Conservation (phyloP, 2,113 vertebrate species). For the Bos taurus region DNA sequence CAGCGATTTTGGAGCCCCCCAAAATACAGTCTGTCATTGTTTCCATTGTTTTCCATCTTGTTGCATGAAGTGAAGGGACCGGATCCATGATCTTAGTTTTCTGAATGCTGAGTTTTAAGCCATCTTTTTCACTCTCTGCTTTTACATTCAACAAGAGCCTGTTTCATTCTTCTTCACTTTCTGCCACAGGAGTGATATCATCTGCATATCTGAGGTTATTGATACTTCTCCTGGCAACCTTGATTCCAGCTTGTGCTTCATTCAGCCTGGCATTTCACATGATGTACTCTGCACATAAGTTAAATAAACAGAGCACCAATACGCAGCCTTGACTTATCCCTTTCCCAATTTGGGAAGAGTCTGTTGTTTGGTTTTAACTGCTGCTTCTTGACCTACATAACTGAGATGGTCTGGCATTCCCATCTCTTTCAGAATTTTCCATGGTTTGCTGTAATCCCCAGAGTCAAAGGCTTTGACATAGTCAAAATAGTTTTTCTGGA, state of each 20-base stretch:
- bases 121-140: background rate
- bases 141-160: background rate
- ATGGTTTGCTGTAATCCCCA: background rate
- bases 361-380: background rate
- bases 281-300: background rate
- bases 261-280: accelerated
- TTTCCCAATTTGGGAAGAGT: background rate
- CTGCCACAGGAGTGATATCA: background rate
- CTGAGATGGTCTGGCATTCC: background rate
- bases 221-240: background rate
- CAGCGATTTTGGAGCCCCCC: background rate
- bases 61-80: background rate
- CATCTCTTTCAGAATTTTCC: background rate
- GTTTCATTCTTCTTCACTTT: background rate
- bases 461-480: background rate
- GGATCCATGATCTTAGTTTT: background rate
- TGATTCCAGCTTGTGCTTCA: background rate
- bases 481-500: background rate
- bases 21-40: background rate
- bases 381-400: background rate
- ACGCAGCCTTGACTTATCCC: background rate
- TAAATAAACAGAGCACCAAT: background rate
- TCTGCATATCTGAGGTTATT: background rate
- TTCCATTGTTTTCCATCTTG: background rate
- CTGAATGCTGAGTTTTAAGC: background rate